Base-by-base conservation (phyloP, 2,888 invertebrate species). In the Chirona hameri region DNA sequence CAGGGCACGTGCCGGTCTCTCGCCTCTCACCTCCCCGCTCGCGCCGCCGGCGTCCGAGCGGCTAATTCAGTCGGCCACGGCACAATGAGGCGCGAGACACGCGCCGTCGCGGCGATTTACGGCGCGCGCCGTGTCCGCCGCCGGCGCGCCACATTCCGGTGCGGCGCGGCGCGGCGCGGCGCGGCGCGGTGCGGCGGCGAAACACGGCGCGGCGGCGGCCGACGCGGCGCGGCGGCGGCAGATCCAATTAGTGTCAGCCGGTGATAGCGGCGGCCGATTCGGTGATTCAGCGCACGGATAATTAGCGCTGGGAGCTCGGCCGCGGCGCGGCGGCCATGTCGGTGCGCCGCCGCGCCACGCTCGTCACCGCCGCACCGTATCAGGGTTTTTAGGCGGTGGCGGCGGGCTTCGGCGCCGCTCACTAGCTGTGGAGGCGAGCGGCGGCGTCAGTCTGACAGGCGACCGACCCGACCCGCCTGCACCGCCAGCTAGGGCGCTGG, bases 221-320 rank as follows among this genome's bases (percentile, higher is more conserved):
- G 69, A 29, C 69, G 69, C 69, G 69, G 29, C 69, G 69, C 69
- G 69, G 15, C 69, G n/a, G 29, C 29, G 29, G 29, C 69, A 29
- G 29, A 69, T 69, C 69, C 69, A 69, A 69, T 69, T 69, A 69
- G 69, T 69, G 69, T 69, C 69, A 69, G 69, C n/a, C 69, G 69
- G 69, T 29, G 69, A 29, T 29, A 29, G 69, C 69, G 69, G 69
- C 69, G 69, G 29, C 27, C n/a, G 69, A 29, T 69, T 69, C 69
- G 15, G 29, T 69, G 69, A 29, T 69, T n/a, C n/a, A 69, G 69
- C 15, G 29, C 69, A 69, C 69, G 69, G 69, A 2, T 69, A 69
- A 69, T 69, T 69, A 69, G 69, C 69, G 14, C 69, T 12, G 3
- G 15, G 24, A 24, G 60, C 60, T 60, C 60, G 60, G 60, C 60